Conservation (phyloP, 2,797 vertebrate species). For the Anguilla megastoma region DNA sequence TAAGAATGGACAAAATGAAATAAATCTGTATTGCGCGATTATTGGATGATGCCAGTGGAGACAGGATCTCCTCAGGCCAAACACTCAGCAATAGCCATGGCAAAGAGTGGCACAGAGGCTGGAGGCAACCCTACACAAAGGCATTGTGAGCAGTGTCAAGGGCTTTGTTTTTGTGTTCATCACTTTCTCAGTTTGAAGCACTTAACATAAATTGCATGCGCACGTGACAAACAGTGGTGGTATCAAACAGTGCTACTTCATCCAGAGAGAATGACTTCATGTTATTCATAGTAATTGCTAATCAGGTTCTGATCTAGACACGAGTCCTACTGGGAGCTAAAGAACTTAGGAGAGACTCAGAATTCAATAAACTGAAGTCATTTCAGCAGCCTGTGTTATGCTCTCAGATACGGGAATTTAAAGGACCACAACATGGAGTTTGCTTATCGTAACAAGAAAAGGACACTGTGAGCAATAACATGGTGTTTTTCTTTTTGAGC, state of each 20-base stretch:
- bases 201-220: slow-evolving; percentile 37
- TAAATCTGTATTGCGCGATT: not conserved
- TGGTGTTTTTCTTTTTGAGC: not conserved
- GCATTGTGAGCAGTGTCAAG: slow-evolving; percentile 26
- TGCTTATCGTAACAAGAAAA: slow-evolving; percentile 26
- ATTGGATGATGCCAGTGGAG: not conserved
- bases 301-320: slow-evolving; percentile 37
- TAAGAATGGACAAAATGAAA: not conserved
- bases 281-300: slow-evolving; percentile 42
- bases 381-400: slow-evolving; percentile 25
- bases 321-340: slow-evolving; percentile 24
- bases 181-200: slow-evolving; percentile 26
- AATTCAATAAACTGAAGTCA: slow-evolving; percentile 29
- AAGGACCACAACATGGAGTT: slow-evolving; percentile 15
- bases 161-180: slow-evolving; percentile 35
- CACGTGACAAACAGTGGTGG: slow-evolving; percentile 16
- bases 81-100: not conserved
- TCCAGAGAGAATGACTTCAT: slow-evolving; percentile 30
- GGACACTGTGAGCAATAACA: not conserved
- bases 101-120: not conserved
- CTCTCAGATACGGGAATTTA: slow-evolving; percentile 15
- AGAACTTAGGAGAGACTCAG: slow-evolving; percentile 33
- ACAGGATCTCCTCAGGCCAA: not conserved
- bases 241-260: slow-evolving; percentile 26
- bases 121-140: slow-evolving; percentile 14